These are phyloP conservation scores for Dipodomys merriami DNA, from an alignment of 2,113 vertebrate genomes.

Conservation along the genomic window DNA sequence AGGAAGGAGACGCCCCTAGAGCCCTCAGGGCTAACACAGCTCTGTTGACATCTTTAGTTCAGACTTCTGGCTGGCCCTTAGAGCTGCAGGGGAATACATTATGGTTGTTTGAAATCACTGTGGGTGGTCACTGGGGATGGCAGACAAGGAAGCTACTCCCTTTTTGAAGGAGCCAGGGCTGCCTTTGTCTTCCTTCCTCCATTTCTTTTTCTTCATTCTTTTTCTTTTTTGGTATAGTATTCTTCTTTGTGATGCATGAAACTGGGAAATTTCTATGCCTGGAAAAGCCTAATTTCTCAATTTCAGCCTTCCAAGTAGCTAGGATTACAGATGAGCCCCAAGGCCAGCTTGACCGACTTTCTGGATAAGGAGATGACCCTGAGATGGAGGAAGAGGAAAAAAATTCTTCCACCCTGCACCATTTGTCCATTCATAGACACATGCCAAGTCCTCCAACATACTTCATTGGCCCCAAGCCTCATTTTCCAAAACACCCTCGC, in stretches of 20 bases:
- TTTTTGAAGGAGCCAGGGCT: neutral
- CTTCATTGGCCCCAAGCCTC: neutral
- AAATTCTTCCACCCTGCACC: rapidly evolving
- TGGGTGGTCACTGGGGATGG: neutral
- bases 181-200: no score
- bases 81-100: neutral
- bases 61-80: neutral
- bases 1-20: no score
- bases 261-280: no score
- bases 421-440: rapidly evolving
- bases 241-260: no score
- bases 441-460: no score
- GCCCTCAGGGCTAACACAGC: neutral
- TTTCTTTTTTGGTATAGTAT: no score
- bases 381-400: neutral
- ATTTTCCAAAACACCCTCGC: neutral
- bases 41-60: neutral
- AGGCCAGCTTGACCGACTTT: neutral
- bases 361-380: neutral
- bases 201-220: no score
- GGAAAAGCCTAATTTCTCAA: no score
- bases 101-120: neutral
- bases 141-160: neutral
- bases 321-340: neutral
- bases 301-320: no score